A percentile compares a stretch with the other conserved stretches of the same genome.
These are phyloP conservation scores for Urechis unicinctus DNA, from an alignment of 2,888 invertebrate species.

Conservation along the genomic window DNA sequence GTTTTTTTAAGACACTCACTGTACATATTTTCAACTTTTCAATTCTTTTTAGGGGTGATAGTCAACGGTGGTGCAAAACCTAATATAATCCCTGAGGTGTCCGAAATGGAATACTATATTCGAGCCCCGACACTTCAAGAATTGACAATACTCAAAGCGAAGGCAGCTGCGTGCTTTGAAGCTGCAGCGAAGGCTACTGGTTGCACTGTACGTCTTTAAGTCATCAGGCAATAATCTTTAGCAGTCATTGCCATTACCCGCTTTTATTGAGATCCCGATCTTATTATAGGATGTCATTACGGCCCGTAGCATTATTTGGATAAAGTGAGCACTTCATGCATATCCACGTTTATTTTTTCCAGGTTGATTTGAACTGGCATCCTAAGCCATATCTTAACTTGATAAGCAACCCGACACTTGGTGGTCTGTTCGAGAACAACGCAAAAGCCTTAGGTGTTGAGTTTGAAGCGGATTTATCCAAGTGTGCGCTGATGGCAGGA, in stretches of 20 bases:
- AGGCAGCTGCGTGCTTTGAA: slow-evolving; percentile 28
- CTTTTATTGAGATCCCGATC: no score
- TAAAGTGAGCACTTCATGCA: no score
- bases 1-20: no score
- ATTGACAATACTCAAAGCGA: slow-evolving; percentile 25
- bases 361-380: slow-evolving; percentile 29
- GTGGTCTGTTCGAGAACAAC: slow-evolving; percentile 11
- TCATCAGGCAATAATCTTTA: neutral
- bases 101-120: slow-evolving; percentile 31
- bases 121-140: slow-evolving; percentile 34
- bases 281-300: no score
- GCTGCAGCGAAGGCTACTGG: slow-evolving; percentile 38
- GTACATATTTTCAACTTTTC: no score
- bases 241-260: neutral
- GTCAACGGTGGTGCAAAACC: slow-evolving; percentile 31
- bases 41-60: slow-evolving; percentile 29
- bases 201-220: slow-evolving; percentile 26
- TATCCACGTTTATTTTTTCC: no score
- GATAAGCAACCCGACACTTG: slow-evolving; percentile 34
- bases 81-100: slow-evolving; percentile 36
- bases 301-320: no score
- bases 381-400: slow-evolving; percentile 32
- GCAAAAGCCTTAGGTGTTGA: slow-evolving; percentile 2
- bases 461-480: no score
- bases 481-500: slow-evolving; percentile 6